Evolutionary conservation across 2,113 vertebrate genomes (phyloP).

Genomic region (Accipiter virgatus): DNA sequence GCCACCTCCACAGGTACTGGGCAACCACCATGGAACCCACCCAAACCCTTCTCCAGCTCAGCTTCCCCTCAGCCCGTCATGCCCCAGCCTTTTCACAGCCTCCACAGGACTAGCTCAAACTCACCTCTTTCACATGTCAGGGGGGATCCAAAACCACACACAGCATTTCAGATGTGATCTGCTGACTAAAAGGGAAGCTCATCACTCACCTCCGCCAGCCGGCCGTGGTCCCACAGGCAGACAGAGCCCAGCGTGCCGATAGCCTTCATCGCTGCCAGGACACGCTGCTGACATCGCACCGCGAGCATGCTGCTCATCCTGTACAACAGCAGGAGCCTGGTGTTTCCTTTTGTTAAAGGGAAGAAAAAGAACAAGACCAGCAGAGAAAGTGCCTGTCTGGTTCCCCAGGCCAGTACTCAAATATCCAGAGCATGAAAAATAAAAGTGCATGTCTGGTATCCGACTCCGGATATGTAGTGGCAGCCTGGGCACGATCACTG

Average conservation of each 20-base stretch:
- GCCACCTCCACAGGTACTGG: background rate
- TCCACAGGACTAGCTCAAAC: background rate
- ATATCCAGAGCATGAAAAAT: background rate
- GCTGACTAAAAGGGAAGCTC: background rate
- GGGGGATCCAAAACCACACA: background rate
- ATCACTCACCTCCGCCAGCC: rapidly evolving
- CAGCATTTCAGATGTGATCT: background rate
- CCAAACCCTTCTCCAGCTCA: background rate
- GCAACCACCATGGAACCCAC: rapidly evolving
- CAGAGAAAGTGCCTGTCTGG: background rate
- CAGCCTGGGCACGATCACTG: background rate
- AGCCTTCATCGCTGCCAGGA: background rate
- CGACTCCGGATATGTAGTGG: background rate
- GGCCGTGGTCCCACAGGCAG: background rate
- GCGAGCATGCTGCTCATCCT: background rate
- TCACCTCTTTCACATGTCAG: too few relatives aligned
- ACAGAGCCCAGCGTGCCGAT: rapidly evolving
- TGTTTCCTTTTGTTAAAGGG: background rate
- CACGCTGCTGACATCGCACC: background rate
- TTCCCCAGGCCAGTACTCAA: rapidly evolving
- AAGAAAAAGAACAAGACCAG: background rate
- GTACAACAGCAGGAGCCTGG: background rate
- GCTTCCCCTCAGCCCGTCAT: background rate
- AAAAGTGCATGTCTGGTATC: background rate
- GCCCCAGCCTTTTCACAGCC: background rate